phyloP scores from a whole-genome alignment of 2,113 vertebrate species.

The Hydrolagus affinis region DNA sequence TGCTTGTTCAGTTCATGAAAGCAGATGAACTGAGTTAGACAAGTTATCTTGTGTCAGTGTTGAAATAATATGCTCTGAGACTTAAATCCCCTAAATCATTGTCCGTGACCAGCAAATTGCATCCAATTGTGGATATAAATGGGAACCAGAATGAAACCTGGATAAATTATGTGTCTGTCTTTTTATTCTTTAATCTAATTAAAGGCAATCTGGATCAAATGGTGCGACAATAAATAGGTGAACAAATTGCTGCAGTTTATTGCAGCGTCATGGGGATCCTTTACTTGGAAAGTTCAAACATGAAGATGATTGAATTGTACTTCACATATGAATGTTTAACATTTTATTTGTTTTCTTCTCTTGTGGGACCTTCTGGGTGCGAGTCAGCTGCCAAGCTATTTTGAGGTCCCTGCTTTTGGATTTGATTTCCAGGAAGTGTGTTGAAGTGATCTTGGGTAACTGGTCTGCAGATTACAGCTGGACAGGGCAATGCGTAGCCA shows the following conservation, averaged over 20 bases:
- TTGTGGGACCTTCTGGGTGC: not conserved
- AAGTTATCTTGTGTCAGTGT: not conserved
- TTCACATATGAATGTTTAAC: not conserved
- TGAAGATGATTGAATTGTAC: not conserved
- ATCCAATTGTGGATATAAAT: not conserved
- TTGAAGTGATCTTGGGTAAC: not conserved
- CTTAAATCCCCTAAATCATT: constrained; percentile 10
- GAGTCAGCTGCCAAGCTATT: not conserved
- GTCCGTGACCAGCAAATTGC: not conserved
- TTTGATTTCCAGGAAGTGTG: not conserved
- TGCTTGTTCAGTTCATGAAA: not conserved
- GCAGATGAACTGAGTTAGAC: not conserved
- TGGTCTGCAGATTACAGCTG: not conserved
- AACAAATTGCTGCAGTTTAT: not conserved
- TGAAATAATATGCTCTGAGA: not conserved
- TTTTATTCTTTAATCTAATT: no score
- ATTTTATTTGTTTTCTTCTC: not conserved
- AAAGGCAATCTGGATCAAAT: no score
- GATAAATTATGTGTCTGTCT: not conserved
- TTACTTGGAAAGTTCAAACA: not conserved
- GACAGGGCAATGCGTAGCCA: not conserved
- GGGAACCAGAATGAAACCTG: not conserved
- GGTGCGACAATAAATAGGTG: not conserved
- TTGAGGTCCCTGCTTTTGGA: not conserved
- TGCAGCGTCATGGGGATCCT: not conserved